Base-by-base conservation (phyloP, 1,140 invertebrate genomes). In the Brachionus koreanus region DNA sequence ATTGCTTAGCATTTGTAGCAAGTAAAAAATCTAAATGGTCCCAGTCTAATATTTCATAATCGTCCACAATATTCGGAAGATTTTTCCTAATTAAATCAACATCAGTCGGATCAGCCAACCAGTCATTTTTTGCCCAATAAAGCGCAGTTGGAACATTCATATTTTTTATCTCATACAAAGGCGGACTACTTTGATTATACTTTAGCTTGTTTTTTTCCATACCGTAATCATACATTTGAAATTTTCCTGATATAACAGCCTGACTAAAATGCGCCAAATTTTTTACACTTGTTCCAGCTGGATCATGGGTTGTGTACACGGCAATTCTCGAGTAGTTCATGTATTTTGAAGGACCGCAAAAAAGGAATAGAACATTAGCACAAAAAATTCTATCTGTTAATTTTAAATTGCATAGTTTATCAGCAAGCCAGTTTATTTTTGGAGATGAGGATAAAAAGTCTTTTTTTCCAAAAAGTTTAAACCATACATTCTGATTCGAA, bases 261-360 rank as follows among this genome's bases (percentile, higher is more conserved):
- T 91, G 90, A 39, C 86, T 87, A 84, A 85, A 91, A 83, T 91
- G 90, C 12, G 93, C 88, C 9, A 96, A 85, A 85, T 94, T 94
- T 85, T 92, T 91, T 0, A 92, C 91, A 0, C 94, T 93, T 0
- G 94, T 91, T 5, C 94, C 94, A 1, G 94, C 93, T 5, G 95
- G 95, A 4, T 91, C 91, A 86, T 97, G 93, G 9, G 91, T 91
- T 2, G 93, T 86, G 85, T 94, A 93, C 0, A 93, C 90, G 0
- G 93, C 86, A 7, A 87, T 61, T 49, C 86, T 72, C 4, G 83
- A 76, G 19, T 29, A 49, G 82, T 87, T 87, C 12, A 86, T 33
- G 13, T 85, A 57, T 23, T 84, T 83, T 2, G 25, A 67, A 72
- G 83, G 85, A 16, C 87, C 87, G 10, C 83, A 83, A 0, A 87